A percentile compares a stretch with the other conserved stretches of the same genome.
phyloP scores from a whole-genome alignment of 2,113 vertebrate species.

The Danio rerio region GRCz12tu NC_133199.1:45507001-45507500 shows the following conservation, averaged over 20 bases:
- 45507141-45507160: slow-evolving; percentile 29
- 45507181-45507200: slow-evolving; percentile 7
- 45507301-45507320: slow-evolving; percentile 37
- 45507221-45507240: slow-evolving; percentile 12
- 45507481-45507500: no score
- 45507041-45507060: slow-evolving; percentile 20
- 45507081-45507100: background rate
- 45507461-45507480: no score
- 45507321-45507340: slow-evolving; percentile 14
- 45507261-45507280: slow-evolving; percentile 28
- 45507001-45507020: no score
- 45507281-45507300: slow-evolving; percentile 10
- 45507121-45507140: background rate
- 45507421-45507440: no score
- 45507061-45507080: background rate
- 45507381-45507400: no score
- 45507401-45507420: no score
- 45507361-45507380: slow-evolving; percentile 5
- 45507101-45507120: background rate
- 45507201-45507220: slow-evolving; percentile 5
- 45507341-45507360: slow-evolving; percentile 40
- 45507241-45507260: slow-evolving; percentile 46
- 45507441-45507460: no score
- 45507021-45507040: background rate
- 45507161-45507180: background rate